A percentile compares a stretch with the other conserved stretches of the same genome.
phyloP scores from a whole-genome alignment of 2,797 vertebrate species.

The Falco cherrug region DNA sequence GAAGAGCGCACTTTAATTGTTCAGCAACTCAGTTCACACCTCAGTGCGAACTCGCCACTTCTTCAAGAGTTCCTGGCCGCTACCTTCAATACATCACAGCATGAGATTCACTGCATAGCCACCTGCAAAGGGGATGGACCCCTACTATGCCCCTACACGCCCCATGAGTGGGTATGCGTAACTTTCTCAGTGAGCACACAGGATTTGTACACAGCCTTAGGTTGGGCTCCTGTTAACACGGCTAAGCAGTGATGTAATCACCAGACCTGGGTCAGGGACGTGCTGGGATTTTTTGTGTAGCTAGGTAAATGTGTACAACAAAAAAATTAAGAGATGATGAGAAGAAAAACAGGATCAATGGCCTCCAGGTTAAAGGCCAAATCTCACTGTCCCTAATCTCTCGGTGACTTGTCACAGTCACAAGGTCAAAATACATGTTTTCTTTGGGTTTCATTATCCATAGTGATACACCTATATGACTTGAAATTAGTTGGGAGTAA shows the following conservation, averaged over 20 bases:
- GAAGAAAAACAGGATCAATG: not conserved
- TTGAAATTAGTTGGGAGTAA: not conserved
- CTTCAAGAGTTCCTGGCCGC: not conserved
- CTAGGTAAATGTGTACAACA: not conserved
- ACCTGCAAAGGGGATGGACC: not conserved
- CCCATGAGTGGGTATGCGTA: not conserved
- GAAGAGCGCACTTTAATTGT: not conserved
- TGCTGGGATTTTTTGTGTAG: not conserved
- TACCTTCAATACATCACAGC: not conserved
- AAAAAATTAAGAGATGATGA: not conserved
- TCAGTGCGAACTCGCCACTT: not conserved
- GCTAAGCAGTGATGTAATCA: not conserved
- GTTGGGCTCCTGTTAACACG: rapidly evolving
- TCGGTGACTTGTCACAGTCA: not conserved
- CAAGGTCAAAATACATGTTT: not conserved
- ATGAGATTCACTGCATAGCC: not conserved
- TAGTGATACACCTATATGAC: not conserved
- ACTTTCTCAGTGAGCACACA: not conserved
- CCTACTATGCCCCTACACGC: rapidly evolving
- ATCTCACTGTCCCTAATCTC: not conserved
- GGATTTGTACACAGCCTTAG: not conserved
- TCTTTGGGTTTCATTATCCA: not conserved
- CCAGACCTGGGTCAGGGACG: not conserved
- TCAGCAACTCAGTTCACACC: not conserved
- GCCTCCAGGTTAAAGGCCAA: not conserved